Evolutionary conservation across 2,797 vertebrate species (phyloP).

Genomic region (Arrhamphus sclerolepis): DNA sequence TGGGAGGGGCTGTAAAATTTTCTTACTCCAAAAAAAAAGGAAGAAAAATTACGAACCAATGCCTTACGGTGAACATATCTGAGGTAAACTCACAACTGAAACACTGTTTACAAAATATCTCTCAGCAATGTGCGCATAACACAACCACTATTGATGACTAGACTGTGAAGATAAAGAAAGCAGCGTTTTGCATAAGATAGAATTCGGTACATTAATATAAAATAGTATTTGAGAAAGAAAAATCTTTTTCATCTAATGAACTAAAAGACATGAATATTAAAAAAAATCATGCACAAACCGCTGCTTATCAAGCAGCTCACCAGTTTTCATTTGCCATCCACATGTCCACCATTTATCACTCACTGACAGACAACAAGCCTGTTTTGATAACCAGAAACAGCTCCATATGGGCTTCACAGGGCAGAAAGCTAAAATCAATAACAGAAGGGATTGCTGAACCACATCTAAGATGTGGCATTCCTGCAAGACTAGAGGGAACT

Average conservation of each 20-base stretch:
- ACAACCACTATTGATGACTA: slow-evolving; percentile 47
- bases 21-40: too few relatives aligned
- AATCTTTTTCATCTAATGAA: slow-evolving; percentile 12
- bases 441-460: slow-evolving; percentile 24
- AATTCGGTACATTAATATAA: background rate
- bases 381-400: slow-evolving; percentile 12
- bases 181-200: background rate
- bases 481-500: background rate
- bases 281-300: background rate
- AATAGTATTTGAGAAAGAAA: slow-evolving; percentile 13
- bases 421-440: slow-evolving; percentile 29
- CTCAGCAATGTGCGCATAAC: slow-evolving; percentile 37
- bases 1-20: too few relatives aligned
- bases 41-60: background rate
- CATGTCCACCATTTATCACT: slow-evolving; percentile 8
- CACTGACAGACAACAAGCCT: background rate
- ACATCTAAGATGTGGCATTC: slow-evolving; percentile 34
- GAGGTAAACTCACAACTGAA: slow-evolving; percentile 17
- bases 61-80: slow-evolving; percentile 5
- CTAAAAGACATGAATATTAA: background rate
- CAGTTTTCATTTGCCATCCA: background rate
- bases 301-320: background rate
- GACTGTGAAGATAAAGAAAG: slow-evolving; percentile 25
- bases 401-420: slow-evolving; percentile 8
- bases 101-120: slow-evolving; percentile 54